These are phyloP conservation scores for Tromatobia lineatoria DNA, from an alignment of 2,888 invertebrate genomes.

Conservation along the genomic window DNA sequence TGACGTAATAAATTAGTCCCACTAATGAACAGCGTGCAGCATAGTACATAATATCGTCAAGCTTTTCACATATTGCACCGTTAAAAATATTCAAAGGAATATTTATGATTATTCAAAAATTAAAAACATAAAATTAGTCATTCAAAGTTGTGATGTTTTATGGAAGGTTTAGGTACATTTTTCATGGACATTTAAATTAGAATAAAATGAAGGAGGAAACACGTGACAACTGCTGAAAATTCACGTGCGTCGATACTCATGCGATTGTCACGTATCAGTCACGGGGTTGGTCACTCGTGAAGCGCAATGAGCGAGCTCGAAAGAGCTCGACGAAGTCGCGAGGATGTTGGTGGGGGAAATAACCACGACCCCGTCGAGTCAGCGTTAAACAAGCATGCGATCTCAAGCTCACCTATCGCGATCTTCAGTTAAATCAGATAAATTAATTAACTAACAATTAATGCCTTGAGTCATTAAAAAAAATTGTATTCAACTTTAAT, in stretches of 20 bases:
- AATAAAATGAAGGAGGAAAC: background rate
- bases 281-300: constrained; percentile 40
- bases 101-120: background rate
- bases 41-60: background rate
- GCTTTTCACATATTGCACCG: background rate
- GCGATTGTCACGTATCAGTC: constrained; percentile 40
- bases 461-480: too few relatives aligned
- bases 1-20: constrained; percentile 39
- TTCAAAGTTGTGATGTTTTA: background rate
- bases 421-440: background rate
- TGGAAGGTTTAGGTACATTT: background rate
- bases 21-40: constrained; percentile 1
- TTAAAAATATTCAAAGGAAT: background rate
- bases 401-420: constrained; percentile 17
- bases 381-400: background rate
- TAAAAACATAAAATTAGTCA: background rate
- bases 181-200: background rate
- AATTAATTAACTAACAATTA: too few relatives aligned
- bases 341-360: background rate
- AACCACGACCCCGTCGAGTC: constrained; percentile 16
- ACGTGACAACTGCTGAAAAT: constrained; percentile 29
- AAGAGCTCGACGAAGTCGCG: background rate
- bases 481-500: too few relatives aligned
- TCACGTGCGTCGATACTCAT: constrained; percentile 23
- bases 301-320: constrained; percentile 17